Conservation (phyloP, 2,113 vertebrate species). For the Paramisgurnus dabryanus region DNA sequence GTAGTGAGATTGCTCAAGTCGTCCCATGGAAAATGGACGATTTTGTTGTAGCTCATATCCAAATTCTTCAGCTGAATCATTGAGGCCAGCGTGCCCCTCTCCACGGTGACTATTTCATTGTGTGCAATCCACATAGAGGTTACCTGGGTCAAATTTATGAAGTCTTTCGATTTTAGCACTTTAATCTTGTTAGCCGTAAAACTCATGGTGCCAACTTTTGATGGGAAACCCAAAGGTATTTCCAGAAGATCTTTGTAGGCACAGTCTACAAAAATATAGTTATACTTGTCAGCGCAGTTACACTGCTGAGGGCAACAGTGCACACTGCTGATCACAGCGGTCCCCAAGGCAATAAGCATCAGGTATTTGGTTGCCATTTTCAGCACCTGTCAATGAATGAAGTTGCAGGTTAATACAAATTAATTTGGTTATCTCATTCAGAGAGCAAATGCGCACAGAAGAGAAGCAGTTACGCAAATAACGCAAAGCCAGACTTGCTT, state of each 20-base stretch:
- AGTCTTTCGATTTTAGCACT: constrained; percentile 78
- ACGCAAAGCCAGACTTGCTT: neutral
- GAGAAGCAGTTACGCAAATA: neutral
- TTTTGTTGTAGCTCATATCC: constrained; percentile 93
- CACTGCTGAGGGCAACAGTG: constrained; percentile 86
- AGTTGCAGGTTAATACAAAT: constrained; percentile 18
- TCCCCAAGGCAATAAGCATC: constrained; percentile 72
- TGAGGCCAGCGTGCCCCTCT: constrained; percentile 79
- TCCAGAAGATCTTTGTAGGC: constrained; percentile 90
- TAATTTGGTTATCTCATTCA: neutral
- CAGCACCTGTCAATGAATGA: constrained; percentile 64
- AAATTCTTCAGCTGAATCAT: constrained; percentile 90
- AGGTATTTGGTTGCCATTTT: constrained; percentile 74
- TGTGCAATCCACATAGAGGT: constrained; percentile 96
- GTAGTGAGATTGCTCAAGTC: constrained; percentile 87
- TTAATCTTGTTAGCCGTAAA: constrained; percentile 94
- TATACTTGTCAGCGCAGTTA: constrained; percentile 89
- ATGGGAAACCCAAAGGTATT: constrained; percentile 88
- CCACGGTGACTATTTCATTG: constrained; percentile 86
- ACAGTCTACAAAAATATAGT: constrained; percentile 91
- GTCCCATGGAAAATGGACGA: constrained; percentile 89
- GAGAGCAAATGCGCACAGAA: neutral
- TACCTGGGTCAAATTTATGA: constrained; percentile 84
- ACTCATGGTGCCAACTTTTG: constrained; percentile 91
- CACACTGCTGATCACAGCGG: constrained; percentile 65